phyloP scores from a whole-genome alignment of 64 coral and sea anemone species.

The Montipora foliosa region DNA sequence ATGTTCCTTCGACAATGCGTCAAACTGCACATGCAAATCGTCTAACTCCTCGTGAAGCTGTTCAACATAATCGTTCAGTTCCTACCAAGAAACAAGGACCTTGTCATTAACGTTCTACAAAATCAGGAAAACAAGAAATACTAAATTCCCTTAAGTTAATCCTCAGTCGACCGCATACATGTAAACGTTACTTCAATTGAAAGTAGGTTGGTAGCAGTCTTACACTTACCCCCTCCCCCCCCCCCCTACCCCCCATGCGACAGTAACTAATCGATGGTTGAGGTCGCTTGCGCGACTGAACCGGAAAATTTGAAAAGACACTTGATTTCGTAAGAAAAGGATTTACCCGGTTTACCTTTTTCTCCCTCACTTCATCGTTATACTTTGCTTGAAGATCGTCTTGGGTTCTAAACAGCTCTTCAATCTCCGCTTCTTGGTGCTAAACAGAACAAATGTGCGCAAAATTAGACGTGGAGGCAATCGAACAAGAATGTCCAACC shows the following conservation, averaged over 20 bases:
- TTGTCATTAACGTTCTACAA: too few relatives aligned
- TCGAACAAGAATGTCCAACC: neutral
- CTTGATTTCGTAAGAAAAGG: neutral
- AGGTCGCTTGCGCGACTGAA: too few relatives aligned
- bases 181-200: too few relatives aligned
- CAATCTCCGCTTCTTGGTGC: conserved; percentile 95
- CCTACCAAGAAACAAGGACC: conserved; percentile 45
- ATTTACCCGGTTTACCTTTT: conserved; percentile 63
- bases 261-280: too few relatives aligned
- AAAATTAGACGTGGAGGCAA: neutral
- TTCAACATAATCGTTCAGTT: conserved; percentile 76
- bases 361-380: conserved; percentile 91
- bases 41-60: conserved; percentile 89
- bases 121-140: too few relatives aligned
- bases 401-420: conserved; percentile 95
- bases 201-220: too few relatives aligned
- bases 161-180: too few relatives aligned
- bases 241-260: too few relatives aligned
- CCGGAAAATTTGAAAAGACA: neutral
- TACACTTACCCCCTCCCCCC: too few relatives aligned
- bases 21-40: conserved; percentile 86
- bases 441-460: conserved; percentile 18
- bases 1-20: conserved; percentile 86
- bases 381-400: conserved; percentile 97
- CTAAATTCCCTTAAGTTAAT: too few relatives aligned